Percentiles rank a stretch among this genome's conserved stretches.
phyloP scores from a whole-genome alignment of 2,113 vertebrate genomes.

The Petrocephalus zakoni region DNA sequence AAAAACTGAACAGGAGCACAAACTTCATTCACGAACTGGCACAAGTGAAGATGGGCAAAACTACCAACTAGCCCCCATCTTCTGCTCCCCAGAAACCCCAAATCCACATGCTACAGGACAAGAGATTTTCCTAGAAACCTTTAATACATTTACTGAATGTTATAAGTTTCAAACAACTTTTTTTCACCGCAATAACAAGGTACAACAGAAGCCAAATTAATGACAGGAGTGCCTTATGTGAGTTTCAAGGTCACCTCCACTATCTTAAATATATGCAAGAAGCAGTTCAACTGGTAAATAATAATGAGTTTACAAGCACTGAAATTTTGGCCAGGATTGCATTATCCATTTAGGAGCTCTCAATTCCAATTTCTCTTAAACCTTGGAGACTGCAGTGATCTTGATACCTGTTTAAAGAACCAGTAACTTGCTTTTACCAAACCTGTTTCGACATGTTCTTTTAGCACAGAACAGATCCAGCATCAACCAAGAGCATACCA shows the following conservation, averaged over 20 bases:
- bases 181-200: not conserved
- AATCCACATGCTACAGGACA: not conserved
- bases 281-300: not conserved
- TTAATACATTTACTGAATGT: not conserved
- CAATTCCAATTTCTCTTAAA: not conserved
- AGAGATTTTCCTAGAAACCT: not conserved
- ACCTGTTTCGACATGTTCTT: not conserved
- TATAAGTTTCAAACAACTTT: not conserved
- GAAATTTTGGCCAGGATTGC: not conserved
- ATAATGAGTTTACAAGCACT: not conserved
- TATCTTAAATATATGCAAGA: not conserved
- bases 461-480: not conserved
- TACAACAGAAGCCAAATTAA: not conserved
- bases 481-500: not conserved
- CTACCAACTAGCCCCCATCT: not conserved
- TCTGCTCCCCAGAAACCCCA: not conserved
- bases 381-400: not conserved
- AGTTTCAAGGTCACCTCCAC: not conserved
- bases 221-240: no score
- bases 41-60: not conserved
- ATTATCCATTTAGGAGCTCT: not conserved
- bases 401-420: not conserved
- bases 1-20: not conserved
- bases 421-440: not conserved
- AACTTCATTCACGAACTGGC: not conserved